phyloP scores from a whole-genome alignment of 64 coral and sea anemone species.

The Dendronephthya gigantea region DNA sequence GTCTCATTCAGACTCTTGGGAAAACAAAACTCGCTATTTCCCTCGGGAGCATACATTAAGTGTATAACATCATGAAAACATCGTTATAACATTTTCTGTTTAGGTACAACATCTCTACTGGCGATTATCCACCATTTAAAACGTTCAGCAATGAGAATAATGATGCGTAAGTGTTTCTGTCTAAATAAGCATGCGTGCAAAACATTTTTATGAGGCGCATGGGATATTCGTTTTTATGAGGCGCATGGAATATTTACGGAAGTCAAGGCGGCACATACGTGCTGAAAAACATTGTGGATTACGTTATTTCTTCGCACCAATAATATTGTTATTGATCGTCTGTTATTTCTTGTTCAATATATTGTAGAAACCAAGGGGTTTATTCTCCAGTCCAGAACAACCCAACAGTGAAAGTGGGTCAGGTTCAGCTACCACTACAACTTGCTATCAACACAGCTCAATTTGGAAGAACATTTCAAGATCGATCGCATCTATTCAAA shows the following conservation, averaged over 20 bases:
- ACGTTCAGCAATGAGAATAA: neutral
- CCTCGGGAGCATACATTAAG: no score
- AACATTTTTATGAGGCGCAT: no score
- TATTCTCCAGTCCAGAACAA: neutral
- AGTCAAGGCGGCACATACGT: no score
- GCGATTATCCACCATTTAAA: neutral
- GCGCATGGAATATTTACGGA: no score
- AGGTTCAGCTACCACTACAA: neutral
- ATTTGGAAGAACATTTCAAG: neutral
- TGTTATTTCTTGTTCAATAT: no score
- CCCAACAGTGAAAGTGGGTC: neutral
- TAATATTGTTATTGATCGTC: no score
- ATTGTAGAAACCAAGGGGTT: neutral
- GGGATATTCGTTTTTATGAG: no score
- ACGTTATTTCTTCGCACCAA: no score
- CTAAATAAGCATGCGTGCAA: no score
- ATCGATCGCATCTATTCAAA: neutral
- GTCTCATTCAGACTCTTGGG: no score
- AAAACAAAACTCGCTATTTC: no score
- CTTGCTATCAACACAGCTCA: conserved; percentile 1
- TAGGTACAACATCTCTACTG: neutral
- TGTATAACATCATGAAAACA: neutral
- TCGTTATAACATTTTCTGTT: neutral
- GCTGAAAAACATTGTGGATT: no score
- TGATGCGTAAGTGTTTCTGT: neutral